These are phyloP conservation scores for Patiria pectinifera DNA, from an alignment of 53 echinoderm and acorn worm species.

Conservation along the genomic window DNA sequence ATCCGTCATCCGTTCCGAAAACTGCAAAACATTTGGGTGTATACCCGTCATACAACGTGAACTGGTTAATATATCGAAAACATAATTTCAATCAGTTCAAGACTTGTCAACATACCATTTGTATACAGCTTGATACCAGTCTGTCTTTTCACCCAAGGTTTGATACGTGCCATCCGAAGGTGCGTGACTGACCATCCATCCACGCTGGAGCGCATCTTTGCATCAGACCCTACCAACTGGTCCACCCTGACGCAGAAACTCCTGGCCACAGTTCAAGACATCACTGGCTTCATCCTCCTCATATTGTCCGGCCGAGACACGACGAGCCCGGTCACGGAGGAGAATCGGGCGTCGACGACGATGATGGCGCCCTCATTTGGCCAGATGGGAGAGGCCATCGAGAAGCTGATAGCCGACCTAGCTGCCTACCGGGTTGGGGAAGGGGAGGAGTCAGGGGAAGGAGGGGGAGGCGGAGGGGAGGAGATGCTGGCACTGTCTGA, in stretches of 20 bases:
- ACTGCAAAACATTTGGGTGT: no score
- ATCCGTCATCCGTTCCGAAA: no score
- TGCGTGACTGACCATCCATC: constrained; percentile 74
- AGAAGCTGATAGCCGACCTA: constrained; percentile 71
- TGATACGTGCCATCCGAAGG: constrained; percentile 79
- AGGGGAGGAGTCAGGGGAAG: constrained; percentile 32
- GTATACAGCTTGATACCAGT: no score
- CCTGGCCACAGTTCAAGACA: constrained; percentile 64
- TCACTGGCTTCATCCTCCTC: constrained; percentile 75
- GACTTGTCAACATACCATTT: no score
- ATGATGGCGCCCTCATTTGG: constrained; percentile 87
- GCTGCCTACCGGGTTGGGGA: constrained; percentile 38
- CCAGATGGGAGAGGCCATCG: constrained; percentile 97
- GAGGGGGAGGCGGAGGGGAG: constrained; percentile 20
- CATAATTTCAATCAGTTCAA: no score
- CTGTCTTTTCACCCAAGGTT: constrained; percentile 37
- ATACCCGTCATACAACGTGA: no score
- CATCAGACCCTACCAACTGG: constrained; percentile 62
- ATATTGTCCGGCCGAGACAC: constrained; percentile 74
- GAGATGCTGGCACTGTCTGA: constrained; percentile 63
- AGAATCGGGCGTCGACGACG: not conserved
- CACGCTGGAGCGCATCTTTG: constrained; percentile 40
- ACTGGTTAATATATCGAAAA: no score
- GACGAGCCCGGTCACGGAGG: not conserved
- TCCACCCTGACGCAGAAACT: constrained; percentile 65